Percentiles rank a stretch among this genome's conserved stretches.
These are phyloP conservation scores for Syngnathus rostellatus DNA, from an alignment of 2,797 vertebrate genomes.

Conservation along the genomic window DNA sequence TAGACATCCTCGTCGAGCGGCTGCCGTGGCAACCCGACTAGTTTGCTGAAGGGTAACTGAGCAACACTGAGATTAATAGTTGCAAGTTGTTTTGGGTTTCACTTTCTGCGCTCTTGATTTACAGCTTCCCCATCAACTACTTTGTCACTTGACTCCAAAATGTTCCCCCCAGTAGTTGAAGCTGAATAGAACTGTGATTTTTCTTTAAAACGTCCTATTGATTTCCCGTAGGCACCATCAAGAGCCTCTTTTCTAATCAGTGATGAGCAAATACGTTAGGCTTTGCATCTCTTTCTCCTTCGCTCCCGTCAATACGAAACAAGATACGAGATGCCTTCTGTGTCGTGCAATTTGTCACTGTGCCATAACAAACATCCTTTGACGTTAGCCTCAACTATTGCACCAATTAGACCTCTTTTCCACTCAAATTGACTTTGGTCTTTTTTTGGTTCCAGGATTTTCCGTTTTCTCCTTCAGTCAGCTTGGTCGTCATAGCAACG, in stretches of 20 bases:
- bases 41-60: conserved; percentile 18
- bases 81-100: conserved; percentile 13
- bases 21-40: conserved; percentile 46
- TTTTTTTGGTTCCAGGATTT: background rate
- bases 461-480: background rate
- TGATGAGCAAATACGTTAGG: conserved; percentile 16
- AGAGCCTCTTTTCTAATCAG: background rate
- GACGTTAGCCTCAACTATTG: background rate
- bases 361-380: background rate
- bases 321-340: background rate
- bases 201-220: conserved; percentile 35
- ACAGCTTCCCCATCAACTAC: background rate
- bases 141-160: conserved; percentile 7
- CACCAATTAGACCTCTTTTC: background rate
- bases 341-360: background rate
- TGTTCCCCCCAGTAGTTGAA: conserved; percentile 9
- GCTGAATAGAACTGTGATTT: conserved; percentile 13
- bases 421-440: background rate
- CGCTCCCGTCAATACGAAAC: background rate
- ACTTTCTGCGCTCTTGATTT: conserved; percentile 1
- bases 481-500: conserved; percentile 4
- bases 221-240: conserved; percentile 23
- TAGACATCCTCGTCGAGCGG: conserved; percentile 29
- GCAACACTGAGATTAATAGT: conserved; percentile 22
- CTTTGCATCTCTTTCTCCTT: background rate